These are phyloP conservation scores for Macrobrachium rosenbergii DNA, from an alignment of 1,140 invertebrate species.

Conservation along the genomic window DNA sequence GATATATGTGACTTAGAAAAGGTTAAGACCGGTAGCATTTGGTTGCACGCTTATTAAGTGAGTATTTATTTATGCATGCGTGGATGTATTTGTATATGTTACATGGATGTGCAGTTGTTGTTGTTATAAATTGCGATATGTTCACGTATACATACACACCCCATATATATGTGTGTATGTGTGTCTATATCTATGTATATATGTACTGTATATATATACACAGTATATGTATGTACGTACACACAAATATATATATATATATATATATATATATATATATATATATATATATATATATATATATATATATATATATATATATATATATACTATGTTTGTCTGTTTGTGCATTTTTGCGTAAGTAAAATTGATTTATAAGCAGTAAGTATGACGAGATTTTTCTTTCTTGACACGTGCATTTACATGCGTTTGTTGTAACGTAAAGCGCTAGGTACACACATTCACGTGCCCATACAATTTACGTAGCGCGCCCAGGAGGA, in stretches of 20 bases:
- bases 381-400: no score
- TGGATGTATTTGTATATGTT: no score
- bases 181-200: conserved; percentile 8
- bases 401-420: no score
- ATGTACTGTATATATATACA: background rate
- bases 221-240: background rate
- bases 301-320: conserved; percentile 11
- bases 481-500: no score
- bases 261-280: background rate
- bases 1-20: no score
- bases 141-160: background rate
- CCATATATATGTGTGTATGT: background rate
- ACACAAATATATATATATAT: background rate
- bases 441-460: no score
- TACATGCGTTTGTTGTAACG: no score
- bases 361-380: no score
- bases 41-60: no score
- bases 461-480: no score
- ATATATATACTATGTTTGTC: background rate
- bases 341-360: background rate
- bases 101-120: background rate
- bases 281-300: conserved; percentile 13
- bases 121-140: background rate
- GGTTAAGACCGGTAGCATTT: no score
- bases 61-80: no score